Base-by-base conservation (phyloP, 2,797 vertebrate species). In the Smutsia gigantea region DNA sequence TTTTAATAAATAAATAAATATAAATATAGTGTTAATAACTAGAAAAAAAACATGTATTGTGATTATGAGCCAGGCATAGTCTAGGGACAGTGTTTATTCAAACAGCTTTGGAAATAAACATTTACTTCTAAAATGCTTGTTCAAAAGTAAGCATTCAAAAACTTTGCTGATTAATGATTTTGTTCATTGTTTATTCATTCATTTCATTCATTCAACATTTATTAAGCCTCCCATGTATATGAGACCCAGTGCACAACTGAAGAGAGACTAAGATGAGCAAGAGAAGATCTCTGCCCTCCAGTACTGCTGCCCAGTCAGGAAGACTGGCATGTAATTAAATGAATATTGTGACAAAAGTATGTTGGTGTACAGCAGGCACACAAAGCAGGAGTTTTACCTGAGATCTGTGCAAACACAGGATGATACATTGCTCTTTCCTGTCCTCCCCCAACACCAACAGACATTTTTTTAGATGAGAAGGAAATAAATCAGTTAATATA, bases 31-130 rank as follows among this genome's bases (percentile, higher is more conserved):
- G 46, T 46, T 46, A 46, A 46, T 46, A 10, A 46, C 46, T 46
- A 8, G 46, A 46, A 46, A 46, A 46, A 46, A 46, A 46, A 46
- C 46, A 46, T 11, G 10, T 51, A 63, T 29, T 21, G 13, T 34
- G 5, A 19, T 31, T 78, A 17, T 53, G 42, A 93, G 37, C n/a
- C 61, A 29, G 23, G 29, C 69, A 68, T 15, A n/a, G n/a, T 68
- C 51, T 79, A 46, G 23, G 46, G 42, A 82, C 34, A 25, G 37
- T n/a, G 37, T 79, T 95, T 81, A 74, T 75, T 63, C 64, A 46
- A 74, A 89, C 14, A 39, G 53, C 2, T 71, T 63, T 84, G 84
- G 82, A 90, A 78, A 84, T 90, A 68, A 90, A 88, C 79, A 85
- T 87, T 81, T 87, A 64, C 23, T 92, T 74, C 78, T 66, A 14